A percentile compares a stretch with the other conserved stretches of the same genome.
These are phyloP conservation scores for Panthera leo DNA, from an alignment of 2,113 vertebrate species.

Conservation along the genomic window DNA sequence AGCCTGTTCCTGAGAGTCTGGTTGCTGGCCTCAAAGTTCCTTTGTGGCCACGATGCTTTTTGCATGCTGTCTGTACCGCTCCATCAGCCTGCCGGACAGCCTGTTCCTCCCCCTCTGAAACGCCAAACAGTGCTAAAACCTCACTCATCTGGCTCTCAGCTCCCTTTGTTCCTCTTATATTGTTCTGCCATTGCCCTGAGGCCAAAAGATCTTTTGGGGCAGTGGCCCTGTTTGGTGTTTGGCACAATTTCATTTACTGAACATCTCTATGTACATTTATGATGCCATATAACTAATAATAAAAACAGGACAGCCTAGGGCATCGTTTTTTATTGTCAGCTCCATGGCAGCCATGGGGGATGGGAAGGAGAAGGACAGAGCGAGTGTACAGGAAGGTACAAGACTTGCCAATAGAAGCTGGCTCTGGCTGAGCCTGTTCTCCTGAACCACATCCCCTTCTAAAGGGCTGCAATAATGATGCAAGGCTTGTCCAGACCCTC, in stretches of 20 bases:
- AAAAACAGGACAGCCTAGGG: conserved; percentile 60
- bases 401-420: not conserved
- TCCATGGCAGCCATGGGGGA: conserved; percentile 13
- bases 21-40: not conserved
- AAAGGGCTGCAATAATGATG: not conserved
- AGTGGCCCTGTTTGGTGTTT: conserved; percentile 65
- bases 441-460: not conserved
- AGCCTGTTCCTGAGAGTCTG: not conserved
- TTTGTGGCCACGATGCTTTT: not conserved
- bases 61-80: not conserved
- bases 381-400: not conserved
- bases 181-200: conserved; percentile 62
- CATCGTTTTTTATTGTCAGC: conserved; percentile 63
- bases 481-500: not conserved
- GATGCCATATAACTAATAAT: conserved; percentile 75
- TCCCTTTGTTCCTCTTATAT: conserved; percentile 64
- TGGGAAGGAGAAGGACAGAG: not conserved
- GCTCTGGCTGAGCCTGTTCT: not conserved
- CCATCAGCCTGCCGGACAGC: not conserved
- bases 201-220: conserved; percentile 64
- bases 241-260: conserved; percentile 76
- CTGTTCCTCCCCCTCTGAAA: not conserved
- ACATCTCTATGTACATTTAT: conserved; percentile 72
- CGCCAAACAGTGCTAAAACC: conserved; percentile 15
- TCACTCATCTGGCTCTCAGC: conserved; percentile 1